These are phyloP conservation scores for Actinemys pallida DNA, from an alignment of 2,113 vertebrate species.

Conservation along the genomic window DNA sequence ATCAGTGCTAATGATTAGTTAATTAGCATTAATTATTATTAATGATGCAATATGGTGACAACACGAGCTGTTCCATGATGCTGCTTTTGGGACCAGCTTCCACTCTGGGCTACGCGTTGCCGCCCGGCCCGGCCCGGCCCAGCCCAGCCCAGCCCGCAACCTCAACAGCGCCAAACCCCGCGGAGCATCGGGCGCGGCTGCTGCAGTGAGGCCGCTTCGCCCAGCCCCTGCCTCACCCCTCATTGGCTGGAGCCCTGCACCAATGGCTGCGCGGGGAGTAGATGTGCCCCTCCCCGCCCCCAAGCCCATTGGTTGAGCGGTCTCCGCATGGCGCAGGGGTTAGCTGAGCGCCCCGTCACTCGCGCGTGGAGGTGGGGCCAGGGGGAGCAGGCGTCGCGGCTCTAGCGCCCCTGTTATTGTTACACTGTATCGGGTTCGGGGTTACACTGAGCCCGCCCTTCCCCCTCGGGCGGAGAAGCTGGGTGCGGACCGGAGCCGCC, in stretches of 20 bases:
- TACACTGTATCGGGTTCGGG: not conserved
- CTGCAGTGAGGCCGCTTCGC: not conserved
- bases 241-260: not conserved
- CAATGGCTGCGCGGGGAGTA: not conserved
- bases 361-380: not conserved
- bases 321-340: not conserved
- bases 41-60: not conserved
- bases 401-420: conserved; percentile 51
- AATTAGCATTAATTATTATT: not conserved
- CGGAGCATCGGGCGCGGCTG: accelerated
- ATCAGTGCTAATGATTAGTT: not conserved
- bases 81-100: not conserved
- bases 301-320: not conserved
- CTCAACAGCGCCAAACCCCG: accelerated
- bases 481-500: not conserved
- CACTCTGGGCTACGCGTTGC: too few species aligned
- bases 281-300: not conserved
- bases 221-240: accelerated
- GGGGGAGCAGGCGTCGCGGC: conserved; percentile 14
- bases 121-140: not conserved
- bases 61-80: too few species aligned
- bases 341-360: not conserved
- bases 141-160: not conserved
- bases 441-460: not conserved
- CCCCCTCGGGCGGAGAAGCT: not conserved